phyloP scores from a whole-genome alignment of 2,113 vertebrate genomes.

The Oncorhynchus kisutch region DNA sequence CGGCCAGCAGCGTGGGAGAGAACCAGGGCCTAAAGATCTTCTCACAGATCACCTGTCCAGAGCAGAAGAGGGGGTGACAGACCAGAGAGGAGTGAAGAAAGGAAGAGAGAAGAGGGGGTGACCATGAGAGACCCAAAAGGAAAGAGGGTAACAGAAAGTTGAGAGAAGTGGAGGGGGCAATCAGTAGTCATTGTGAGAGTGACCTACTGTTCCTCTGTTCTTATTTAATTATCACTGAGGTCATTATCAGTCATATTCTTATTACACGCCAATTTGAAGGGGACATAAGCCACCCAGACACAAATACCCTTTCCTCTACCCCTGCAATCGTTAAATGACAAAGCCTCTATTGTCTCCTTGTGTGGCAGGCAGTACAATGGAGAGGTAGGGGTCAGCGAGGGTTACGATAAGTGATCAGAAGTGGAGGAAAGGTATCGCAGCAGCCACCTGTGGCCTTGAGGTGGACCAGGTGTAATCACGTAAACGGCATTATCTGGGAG shows the following conservation, averaged over 20 bases:
- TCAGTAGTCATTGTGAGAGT: neutral
- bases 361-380: slow-evolving; percentile 44
- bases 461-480: slow-evolving; percentile 15
- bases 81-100: neutral
- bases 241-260: slow-evolving; percentile 45
- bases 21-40: slow-evolving; percentile 95
- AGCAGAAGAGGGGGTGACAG: neutral
- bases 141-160: neutral
- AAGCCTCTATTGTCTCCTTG: slow-evolving; percentile 51
- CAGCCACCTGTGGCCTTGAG: slow-evolving; percentile 30
- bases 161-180: neutral
- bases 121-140: neutral
- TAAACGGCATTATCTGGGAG: no score
- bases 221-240: slow-evolving; percentile 30
- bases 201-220: slow-evolving; percentile 31
- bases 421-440: slow-evolving; percentile 18
- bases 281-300: slow-evolving; percentile 18
- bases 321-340: slow-evolving; percentile 35
- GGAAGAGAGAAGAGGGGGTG: neutral
- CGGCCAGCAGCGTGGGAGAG: slow-evolving; percentile 70
- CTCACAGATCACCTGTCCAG: slow-evolving; percentile 89
- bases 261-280: slow-evolving; percentile 34
- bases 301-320: slow-evolving; percentile 36
- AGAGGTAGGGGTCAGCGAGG: slow-evolving; percentile 41
- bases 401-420: slow-evolving; percentile 47